Evolutionary conservation across 2,888 invertebrate genomes (phyloP).

Genomic region (Leptinotarsa rubiginosa): DNA sequence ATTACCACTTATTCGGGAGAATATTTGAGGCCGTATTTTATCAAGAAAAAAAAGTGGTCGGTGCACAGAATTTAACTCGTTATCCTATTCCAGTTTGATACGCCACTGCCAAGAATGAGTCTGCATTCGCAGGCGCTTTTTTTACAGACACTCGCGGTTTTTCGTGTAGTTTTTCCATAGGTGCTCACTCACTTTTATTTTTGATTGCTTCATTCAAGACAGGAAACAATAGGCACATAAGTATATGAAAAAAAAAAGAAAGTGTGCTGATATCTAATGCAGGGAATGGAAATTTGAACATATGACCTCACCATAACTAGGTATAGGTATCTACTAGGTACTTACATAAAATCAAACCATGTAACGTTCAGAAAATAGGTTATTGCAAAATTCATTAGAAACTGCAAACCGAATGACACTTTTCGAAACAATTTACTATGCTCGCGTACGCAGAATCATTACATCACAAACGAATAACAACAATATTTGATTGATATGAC

Average conservation of each 20-base stretch:
- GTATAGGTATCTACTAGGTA: not conserved
- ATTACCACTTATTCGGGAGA: too few relatives aligned
- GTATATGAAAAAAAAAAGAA: not conserved
- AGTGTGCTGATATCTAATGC: too few relatives aligned
- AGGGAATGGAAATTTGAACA: not conserved
- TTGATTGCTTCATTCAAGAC: not conserved
- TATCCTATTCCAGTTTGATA: not conserved
- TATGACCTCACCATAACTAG: not conserved
- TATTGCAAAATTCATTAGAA: slow-evolving; percentile 46
- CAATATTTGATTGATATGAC: slow-evolving; percentile 30
- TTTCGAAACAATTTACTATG: slow-evolving; percentile 41
- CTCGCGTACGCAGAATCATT: slow-evolving; percentile 53
- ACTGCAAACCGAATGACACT: slow-evolving; percentile 40
- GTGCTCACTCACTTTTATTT: too few relatives aligned
- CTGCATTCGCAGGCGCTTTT: not conserved
- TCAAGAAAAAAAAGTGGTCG: too few relatives aligned
- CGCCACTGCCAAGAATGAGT: not conserved
- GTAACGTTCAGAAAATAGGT: slow-evolving; percentile 41
- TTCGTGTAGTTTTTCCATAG: not conserved
- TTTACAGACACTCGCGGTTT: not conserved
- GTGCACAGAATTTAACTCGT: too few relatives aligned
- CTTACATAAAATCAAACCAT: slow-evolving; percentile 34
- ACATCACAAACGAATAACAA: slow-evolving; percentile 57
- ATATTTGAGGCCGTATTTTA: too few relatives aligned
- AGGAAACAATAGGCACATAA: not conserved